Evolutionary conservation across 2,113 vertebrate genomes (phyloP).

Genomic region (Loxodonta africana): DNA sequence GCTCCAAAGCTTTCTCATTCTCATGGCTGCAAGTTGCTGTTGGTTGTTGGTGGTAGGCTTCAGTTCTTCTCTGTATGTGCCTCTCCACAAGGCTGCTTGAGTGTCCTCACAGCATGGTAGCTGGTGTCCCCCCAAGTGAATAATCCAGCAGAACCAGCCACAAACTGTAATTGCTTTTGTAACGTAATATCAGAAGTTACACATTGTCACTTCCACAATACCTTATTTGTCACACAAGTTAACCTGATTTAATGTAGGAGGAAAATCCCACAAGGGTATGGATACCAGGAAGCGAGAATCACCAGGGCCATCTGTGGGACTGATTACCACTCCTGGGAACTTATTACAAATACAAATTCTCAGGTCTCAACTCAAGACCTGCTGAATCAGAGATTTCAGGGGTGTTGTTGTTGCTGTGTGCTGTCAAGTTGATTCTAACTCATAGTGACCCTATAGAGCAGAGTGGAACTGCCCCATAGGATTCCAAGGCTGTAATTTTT

Average conservation of each 20-base stretch:
- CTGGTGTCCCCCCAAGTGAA: not conserved
- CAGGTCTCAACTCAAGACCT: not conserved
- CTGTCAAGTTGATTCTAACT: not conserved
- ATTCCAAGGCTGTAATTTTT: not conserved
- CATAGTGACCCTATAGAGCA: not conserved
- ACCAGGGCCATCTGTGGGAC: not conserved
- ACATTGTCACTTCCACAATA: not conserved
- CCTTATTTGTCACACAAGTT: not conserved
- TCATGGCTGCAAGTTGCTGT: not conserved
- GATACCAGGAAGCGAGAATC: not conserved
- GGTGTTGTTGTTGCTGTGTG: not conserved
- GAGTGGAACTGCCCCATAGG: not conserved
- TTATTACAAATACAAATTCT: not conserved
- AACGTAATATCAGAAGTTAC: not conserved
- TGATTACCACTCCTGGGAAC: not conserved
- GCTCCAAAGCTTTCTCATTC: not conserved
- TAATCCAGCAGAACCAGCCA: not conserved
- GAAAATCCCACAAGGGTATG: not conserved
- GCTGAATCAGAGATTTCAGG: not conserved
- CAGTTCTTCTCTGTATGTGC: too few relatives aligned
- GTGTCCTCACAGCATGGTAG: not conserved
- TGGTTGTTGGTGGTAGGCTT: not conserved
- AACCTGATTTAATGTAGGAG: not conserved
- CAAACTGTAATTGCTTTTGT: not conserved
- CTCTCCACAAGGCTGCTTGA: not conserved